phyloP scores from a whole-genome alignment of 2,888 invertebrate genomes.

The Tuta absoluta region DNA sequence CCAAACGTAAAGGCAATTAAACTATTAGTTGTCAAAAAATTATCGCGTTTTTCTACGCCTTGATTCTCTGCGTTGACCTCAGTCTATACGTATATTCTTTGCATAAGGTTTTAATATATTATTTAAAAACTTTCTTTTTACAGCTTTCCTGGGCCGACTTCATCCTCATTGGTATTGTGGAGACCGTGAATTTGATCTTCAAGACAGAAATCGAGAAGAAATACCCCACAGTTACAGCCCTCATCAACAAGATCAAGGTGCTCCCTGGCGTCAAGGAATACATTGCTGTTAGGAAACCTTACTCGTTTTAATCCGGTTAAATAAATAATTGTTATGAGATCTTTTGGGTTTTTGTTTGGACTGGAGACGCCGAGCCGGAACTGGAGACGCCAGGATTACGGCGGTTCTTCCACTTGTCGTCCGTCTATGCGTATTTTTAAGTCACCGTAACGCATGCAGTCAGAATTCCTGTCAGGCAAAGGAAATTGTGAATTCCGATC shows the following conservation, averaged over 20 bases:
- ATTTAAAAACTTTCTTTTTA: too few species aligned
- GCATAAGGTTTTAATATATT: too few species aligned
- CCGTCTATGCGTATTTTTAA: too few species aligned
- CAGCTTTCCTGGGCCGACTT: conserved; percentile 51
- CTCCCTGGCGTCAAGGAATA: conserved; percentile 39
- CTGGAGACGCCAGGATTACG: neutral
- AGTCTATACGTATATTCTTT: too few species aligned
- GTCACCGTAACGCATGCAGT: too few species aligned
- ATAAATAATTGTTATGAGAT: neutral
- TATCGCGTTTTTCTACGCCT: too few species aligned
- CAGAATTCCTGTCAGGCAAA: too few species aligned
- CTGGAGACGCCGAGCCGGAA: neutral
- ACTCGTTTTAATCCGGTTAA: conserved; percentile 16
- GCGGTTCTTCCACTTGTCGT: too few species aligned
- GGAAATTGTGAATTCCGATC: too few species aligned
- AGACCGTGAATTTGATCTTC: conserved; percentile 53
- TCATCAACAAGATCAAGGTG: conserved; percentile 44
- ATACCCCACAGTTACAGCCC: conserved; percentile 52
- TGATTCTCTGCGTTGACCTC: too few species aligned
- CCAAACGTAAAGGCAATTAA: too few species aligned
- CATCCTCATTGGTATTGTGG: conserved; percentile 60
- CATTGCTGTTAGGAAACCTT: conserved; percentile 34
- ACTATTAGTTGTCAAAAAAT: too few species aligned
- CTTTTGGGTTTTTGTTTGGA: neutral
- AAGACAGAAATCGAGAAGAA: conserved; percentile 53